Evolutionary conservation across 2,797 vertebrate genomes (phyloP).

Genomic region (Coregonus sp.): DNA sequence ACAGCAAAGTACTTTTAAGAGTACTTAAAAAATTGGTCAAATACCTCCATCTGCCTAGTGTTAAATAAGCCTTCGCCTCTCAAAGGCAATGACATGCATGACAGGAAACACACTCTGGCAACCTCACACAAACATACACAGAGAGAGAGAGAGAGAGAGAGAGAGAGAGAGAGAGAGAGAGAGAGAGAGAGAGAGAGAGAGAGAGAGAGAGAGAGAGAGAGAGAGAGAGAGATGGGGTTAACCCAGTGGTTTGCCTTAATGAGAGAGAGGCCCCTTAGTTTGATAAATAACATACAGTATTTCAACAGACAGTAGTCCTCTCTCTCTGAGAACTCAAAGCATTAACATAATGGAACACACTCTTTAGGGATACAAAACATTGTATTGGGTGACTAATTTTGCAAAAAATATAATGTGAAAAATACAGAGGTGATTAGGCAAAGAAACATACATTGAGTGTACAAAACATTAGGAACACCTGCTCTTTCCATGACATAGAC

Average conservation of each 20-base stretch:
- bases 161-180: neutral
- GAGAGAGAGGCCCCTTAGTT: neutral
- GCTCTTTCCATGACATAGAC: no score
- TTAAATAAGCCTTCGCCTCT: conserved; percentile 26
- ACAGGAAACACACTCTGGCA: conserved; percentile 11
- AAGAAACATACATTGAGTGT: no score
- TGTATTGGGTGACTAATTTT: neutral
- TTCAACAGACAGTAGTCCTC: no score
- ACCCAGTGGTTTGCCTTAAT: neutral
- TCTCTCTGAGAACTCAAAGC: no score
- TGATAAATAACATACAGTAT: no score
- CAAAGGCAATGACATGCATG: conserved; percentile 17
- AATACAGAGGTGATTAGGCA: no score
- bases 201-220: neutral
- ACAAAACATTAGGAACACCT: no score
- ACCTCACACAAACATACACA: neutral
- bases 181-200: neutral
- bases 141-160: neutral
- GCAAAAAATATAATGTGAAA: no score
- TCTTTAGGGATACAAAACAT: neutral
- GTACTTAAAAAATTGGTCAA: neutral
- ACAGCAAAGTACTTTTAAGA: neutral
- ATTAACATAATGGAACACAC: neutral
- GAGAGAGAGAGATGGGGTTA: neutral
- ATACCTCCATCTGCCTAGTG: conserved; percentile 21